A percentile compares a stretch with the other conserved stretches of the same genome.
Conservation (phyloP, 2,888 invertebrate species). For the Iphiclides podalirius region DNA sequence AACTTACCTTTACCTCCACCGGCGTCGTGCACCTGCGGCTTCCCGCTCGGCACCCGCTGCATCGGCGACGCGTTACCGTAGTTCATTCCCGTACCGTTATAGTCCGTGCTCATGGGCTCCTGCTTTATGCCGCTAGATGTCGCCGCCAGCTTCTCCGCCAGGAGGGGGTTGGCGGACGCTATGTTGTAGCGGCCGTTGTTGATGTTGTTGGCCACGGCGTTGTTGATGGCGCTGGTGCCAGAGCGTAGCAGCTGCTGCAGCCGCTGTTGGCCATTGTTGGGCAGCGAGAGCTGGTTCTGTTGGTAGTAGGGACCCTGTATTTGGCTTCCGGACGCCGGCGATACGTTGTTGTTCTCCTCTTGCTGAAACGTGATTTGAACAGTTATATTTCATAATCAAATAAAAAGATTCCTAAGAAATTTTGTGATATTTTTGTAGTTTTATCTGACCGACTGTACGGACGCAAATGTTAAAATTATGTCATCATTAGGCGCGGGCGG, state of each 20-base stretch:
- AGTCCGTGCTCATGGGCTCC: constrained; percentile 73
- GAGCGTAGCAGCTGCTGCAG: constrained; percentile 68
- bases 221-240: constrained; percentile 72
- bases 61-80: constrained; percentile 73
- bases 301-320: constrained; percentile 67
- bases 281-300: constrained; percentile 57
- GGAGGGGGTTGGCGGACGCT: constrained; percentile 91
- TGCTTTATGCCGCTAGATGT: constrained; percentile 83
- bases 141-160: constrained; percentile 91
- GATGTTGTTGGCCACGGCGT: constrained; percentile 65
- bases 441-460: too few species aligned
- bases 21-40: constrained; percentile 75
- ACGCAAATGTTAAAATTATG: too few species aligned
- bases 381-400: background rate
- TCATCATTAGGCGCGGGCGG: too few species aligned
- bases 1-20: constrained; percentile 79
- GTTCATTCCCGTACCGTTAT: constrained; percentile 73
- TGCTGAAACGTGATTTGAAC: constrained; percentile 59
- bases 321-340: constrained; percentile 66
- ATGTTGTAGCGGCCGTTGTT: constrained; percentile 86
- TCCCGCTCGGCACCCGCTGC: constrained; percentile 76
- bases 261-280: constrained; percentile 67
- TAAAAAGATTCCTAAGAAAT: background rate
- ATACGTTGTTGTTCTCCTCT: constrained; percentile 76
- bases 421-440: too few species aligned